Base-by-base conservation (phyloP, 2,888 invertebrate genomes). In the Frankliniella intonsa region DNA sequence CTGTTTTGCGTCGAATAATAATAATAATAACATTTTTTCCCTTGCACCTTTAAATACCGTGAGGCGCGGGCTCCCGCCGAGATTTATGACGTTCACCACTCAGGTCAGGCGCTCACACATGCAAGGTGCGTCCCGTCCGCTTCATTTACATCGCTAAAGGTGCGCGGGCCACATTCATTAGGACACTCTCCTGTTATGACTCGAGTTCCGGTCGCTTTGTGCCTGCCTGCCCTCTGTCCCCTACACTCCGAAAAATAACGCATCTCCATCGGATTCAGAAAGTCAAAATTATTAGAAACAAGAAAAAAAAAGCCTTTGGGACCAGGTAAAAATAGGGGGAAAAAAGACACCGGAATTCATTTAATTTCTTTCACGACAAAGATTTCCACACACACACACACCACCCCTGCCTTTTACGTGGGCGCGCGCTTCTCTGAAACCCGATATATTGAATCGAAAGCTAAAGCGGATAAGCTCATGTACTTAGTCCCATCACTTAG, bases 151-250 rank as follows among this genome's bases (percentile, higher is more conserved):
- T 76, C 22, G 69, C 25, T 76, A 25, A 25, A 25, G 69, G 69
- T 76, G 69, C 69, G 69, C 3, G 22, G n/a, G 69, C 69, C 69
- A 12, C 69, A 69, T 69, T 76, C 69, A 76, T 76, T 76, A 76
- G 69, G 69, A 25, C 69, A 25, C 69, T 8, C n/a, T 69, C 69
- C 69, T 69, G 69, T 69, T 69, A 22, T 19, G 69, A 25, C 69
- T 22, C 25, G 69, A 76, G 69, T 76, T 76, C 69, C 69, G 69
- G 69, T 25, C 69, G 22, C 25, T 22, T 12, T 25, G 69, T 12
- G 22, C 62, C 62, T 3, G 14, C 55, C 62, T n/a, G 62, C 62
- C 9, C 51, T 9, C 51, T 14, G 55, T 17, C 55, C 12, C 38
- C 38, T 38, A 38, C 38, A 38, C 38, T 38, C 38, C 38, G 38